phyloP scores from a whole-genome alignment of 2,797 vertebrate genomes.

The Gymnothorax reevesii region DNA sequence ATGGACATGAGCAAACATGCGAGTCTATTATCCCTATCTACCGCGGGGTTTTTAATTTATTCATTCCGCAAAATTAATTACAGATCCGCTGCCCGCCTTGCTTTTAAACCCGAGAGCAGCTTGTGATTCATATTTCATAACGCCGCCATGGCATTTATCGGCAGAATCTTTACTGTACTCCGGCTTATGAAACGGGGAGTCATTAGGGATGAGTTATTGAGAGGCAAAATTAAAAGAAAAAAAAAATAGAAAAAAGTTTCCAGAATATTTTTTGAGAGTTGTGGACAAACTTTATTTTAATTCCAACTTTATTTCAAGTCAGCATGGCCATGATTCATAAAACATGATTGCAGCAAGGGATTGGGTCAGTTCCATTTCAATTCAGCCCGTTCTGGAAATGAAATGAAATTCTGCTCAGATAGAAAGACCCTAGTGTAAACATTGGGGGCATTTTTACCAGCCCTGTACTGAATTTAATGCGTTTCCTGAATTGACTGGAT shows the following conservation, averaged over 20 bases:
- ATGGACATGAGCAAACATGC: slow-evolving; percentile 33
- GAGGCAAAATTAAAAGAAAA: not conserved
- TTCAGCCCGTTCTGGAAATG: not conserved
- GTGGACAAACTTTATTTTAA: slow-evolving; percentile 2
- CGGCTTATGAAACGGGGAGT: not conserved
- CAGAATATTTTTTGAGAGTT: not conserved
- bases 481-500: not conserved
- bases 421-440: not conserved
- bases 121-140: slow-evolving; percentile 3
- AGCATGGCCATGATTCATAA: not conserved
- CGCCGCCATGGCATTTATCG: not conserved
- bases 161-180: not conserved
- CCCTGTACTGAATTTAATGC: no score
- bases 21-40: not conserved
- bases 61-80: slow-evolving; percentile 24
- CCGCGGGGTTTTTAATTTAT: not conserved
- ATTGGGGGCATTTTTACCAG: no score
- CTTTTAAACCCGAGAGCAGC: slow-evolving; percentile 17
- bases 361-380: not conserved
- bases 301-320: not conserved
- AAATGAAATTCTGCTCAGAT: not conserved
- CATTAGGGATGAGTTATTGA: slow-evolving; percentile 8
- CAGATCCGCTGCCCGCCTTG: slow-evolving; percentile 26
- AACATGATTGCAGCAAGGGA: not conserved
- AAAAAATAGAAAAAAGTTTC: not conserved